phyloP scores from a whole-genome alignment of 2,888 invertebrate genomes.

The Drosophila tripunctata region DNA sequence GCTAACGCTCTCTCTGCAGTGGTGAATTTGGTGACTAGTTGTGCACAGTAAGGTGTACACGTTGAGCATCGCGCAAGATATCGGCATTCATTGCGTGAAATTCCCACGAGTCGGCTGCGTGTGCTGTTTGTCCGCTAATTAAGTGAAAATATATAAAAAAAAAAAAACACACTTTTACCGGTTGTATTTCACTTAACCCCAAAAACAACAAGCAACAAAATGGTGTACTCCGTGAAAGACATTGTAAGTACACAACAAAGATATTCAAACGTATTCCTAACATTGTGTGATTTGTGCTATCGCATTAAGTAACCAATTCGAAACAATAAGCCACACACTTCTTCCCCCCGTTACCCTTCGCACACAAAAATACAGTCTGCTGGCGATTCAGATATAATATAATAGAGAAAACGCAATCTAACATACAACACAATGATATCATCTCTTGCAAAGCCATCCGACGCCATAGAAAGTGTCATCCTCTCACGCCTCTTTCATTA shows the following conservation, averaged over 20 bases:
- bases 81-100: constrained; percentile 57
- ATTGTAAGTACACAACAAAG: constrained; percentile 67
- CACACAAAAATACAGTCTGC: background rate
- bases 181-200: constrained; percentile 29
- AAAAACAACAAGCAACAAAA: constrained; percentile 57
- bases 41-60: constrained; percentile 24
- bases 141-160: constrained; percentile 42
- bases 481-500: constrained; percentile 16
- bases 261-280: too few species aligned
- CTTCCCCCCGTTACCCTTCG: constrained; percentile 29
- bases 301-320: constrained; percentile 46
- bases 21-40: constrained; percentile 16
- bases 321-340: constrained; percentile 2
- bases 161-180: constrained; percentile 63
- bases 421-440: constrained; percentile 59
- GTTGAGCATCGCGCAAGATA: constrained; percentile 7
- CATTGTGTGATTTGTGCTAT: constrained; percentile 1
- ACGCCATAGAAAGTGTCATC: constrained; percentile 38
- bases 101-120: constrained; percentile 53
- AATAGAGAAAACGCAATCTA: constrained; percentile 47
- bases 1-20: constrained; percentile 3
- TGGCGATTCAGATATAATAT: constrained; percentile 24
- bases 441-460: constrained; percentile 44
- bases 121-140: constrained; percentile 45
- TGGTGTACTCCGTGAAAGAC: constrained; percentile 82